A percentile compares a stretch with the other conserved stretches of the same genome.
These are phyloP conservation scores for Erythrocercus mccallii DNA, from an alignment of 2,113 vertebrate species.

Conservation along the genomic window DNA sequence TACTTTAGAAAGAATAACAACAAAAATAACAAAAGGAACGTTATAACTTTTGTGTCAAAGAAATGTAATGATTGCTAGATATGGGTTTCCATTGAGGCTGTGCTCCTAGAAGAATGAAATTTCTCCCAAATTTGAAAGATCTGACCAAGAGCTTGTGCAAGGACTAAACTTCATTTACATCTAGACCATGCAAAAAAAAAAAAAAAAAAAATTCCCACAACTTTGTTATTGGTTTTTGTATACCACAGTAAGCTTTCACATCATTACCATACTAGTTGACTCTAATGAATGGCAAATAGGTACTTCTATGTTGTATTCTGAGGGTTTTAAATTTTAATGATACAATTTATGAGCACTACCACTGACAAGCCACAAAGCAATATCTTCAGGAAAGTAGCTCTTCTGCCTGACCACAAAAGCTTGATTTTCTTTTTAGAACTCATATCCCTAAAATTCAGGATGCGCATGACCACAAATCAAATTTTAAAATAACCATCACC, in stretches of 20 bases:
- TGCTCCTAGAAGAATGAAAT: not conserved
- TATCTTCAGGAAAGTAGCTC: not conserved
- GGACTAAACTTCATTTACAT: not conserved
- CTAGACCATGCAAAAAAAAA: not conserved
- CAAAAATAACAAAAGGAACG: not conserved
- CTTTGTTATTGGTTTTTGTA: not conserved
- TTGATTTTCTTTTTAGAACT: not conserved
- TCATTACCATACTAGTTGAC: not conserved
- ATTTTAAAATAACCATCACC: not conserved
- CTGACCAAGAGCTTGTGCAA: not conserved
- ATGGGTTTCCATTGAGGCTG: not conserved
- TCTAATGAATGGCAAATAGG: not conserved
- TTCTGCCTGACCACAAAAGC: not conserved
- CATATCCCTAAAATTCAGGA: not conserved
- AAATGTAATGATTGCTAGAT: not conserved
- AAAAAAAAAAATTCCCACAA: not conserved
- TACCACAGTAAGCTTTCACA: not conserved
- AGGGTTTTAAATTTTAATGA: not conserved
- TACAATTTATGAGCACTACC: not conserved
- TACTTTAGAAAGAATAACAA: not conserved
- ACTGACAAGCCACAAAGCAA: not conserved
- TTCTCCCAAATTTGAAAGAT: not conserved
- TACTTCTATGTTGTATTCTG: not conserved
- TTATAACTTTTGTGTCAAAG: not conserved
- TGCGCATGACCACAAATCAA: not conserved